phyloP scores from a whole-genome alignment of 1,140 invertebrate species.

The Melanaphis sacchari region DNA sequence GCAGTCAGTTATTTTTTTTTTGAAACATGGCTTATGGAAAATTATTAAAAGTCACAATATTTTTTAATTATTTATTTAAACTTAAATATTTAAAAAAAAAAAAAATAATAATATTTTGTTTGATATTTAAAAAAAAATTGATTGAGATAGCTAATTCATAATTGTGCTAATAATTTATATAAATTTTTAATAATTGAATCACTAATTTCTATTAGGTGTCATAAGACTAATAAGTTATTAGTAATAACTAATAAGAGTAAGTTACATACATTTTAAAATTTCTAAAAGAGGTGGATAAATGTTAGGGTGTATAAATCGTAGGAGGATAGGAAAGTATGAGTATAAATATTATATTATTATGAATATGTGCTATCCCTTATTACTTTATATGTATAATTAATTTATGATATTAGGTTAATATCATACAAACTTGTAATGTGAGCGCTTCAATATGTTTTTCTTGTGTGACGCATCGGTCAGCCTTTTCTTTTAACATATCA shows the following conservation, averaged over 20 bases:
- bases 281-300: neutral
- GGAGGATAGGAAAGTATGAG: neutral
- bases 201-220: too few species aligned
- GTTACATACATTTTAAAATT: neutral
- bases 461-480: slow-evolving; percentile 58
- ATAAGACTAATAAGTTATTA: too few species aligned
- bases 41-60: neutral
- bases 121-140: too few species aligned
- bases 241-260: too few species aligned
- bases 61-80: neutral
- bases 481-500: slow-evolving; percentile 61
- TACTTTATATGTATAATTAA: neutral
- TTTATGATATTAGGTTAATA: neutral
- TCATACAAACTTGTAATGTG: slow-evolving; percentile 59
- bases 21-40: neutral
- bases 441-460: slow-evolving; percentile 61
- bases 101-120: neutral
- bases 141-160: too few species aligned
- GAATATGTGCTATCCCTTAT: neutral
- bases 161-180: too few species aligned
- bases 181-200: too few species aligned
- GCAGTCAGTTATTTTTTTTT: neutral
- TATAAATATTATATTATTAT: neutral
- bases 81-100: neutral
- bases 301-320: neutral